phyloP scores from a whole-genome alignment of 2,113 vertebrate genomes.

The Chunga burmeisteri region DNA sequence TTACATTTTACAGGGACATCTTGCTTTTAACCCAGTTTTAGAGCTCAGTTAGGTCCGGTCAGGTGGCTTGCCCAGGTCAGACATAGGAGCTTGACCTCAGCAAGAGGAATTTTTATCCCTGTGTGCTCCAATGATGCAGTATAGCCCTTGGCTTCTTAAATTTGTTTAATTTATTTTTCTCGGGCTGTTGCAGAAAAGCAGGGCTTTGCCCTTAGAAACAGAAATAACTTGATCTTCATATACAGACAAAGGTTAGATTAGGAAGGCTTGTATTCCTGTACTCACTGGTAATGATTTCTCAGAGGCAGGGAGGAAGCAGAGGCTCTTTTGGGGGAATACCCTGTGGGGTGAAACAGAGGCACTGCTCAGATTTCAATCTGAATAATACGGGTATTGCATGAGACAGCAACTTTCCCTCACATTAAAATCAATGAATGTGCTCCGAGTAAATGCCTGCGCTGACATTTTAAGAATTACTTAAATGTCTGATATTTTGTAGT shows the following conservation, averaged over 20 bases:
- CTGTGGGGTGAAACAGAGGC: background rate
- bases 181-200: background rate
- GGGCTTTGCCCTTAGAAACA: background rate
- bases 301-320: background rate
- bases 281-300: background rate
- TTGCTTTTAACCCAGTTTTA: conserved; percentile 40
- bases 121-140: rapidly evolving
- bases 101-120: background rate
- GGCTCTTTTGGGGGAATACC: conserved; percentile 22
- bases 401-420: conserved; percentile 45
- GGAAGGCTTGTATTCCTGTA: background rate
- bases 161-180: background rate
- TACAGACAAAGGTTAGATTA: background rate
- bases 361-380: conserved; percentile 32
- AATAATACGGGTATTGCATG: conserved; percentile 6
- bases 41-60: background rate
- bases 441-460: conserved; percentile 1
- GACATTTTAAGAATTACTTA: conserved; percentile 16
- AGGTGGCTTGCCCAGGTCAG: background rate
- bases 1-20: conserved; percentile 13
- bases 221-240: background rate
- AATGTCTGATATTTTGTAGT: background rate
- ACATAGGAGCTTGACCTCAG: background rate
- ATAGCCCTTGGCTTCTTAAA: background rate
- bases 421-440: conserved; percentile 23